A percentile compares a stretch with the other conserved stretches of the same genome.
Evolutionary conservation across 2,113 vertebrate genomes (phyloP).

Genomic region (Hirundichthys speculiger): DNA sequence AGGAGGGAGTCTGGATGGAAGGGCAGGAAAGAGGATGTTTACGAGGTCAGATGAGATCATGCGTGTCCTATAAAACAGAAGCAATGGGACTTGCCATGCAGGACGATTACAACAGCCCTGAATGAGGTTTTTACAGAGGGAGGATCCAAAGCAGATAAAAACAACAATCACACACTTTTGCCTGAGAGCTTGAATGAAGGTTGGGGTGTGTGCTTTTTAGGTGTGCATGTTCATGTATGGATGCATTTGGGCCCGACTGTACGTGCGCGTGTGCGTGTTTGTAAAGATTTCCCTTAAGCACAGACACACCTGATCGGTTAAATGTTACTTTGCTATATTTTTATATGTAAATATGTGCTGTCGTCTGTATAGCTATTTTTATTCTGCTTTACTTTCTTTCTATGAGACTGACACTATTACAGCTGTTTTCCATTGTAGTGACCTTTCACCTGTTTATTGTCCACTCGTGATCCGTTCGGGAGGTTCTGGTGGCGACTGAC

Average conservation of each 20-base stretch:
- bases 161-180: slow-evolving; percentile 10
- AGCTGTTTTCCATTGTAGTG: slow-evolving; percentile 58
- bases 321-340: slow-evolving; percentile 85
- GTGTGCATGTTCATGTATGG: slow-evolving; percentile 12
- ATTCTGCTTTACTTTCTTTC: slow-evolving; percentile 69
- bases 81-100: background rate
- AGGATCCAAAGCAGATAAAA: slow-evolving; percentile 21
- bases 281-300: slow-evolving; percentile 24
- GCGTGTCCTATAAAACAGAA: background rate
- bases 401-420: slow-evolving; percentile 43
- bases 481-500: slow-evolving; percentile 49
- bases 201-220: slow-evolving; percentile 2
- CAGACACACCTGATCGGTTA: slow-evolving; percentile 67
- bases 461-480: slow-evolving; percentile 19
- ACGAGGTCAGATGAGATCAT: slow-evolving; percentile 3
- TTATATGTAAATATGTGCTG: slow-evolving; percentile 82
- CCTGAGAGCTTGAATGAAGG: background rate
- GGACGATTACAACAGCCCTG: background rate
- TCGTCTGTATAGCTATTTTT: slow-evolving; percentile 70
- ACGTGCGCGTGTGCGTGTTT: slow-evolving; percentile 19
- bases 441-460: slow-evolving; percentile 48
- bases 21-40: slow-evolving; percentile 21
- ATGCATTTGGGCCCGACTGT: background rate
- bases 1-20: slow-evolving; percentile 5
- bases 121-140: background rate